These are phyloP conservation scores for Macaca fascicularis DNA, from an alignment of 2,113 vertebrate genomes.

Conservation along the genomic window T2T-MFA8v1.1 NC_088377.1:124473001-124473500, in stretches of 20 bases:
- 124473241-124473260: constrained; percentile 74
- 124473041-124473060: constrained; percentile 58
- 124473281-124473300: constrained; percentile 73
- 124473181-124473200: constrained; percentile 74
- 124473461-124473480: background rate
- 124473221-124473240: constrained; percentile 76
- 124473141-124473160: constrained; percentile 60
- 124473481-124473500: background rate
- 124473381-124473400: constrained; percentile 54
- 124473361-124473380: constrained; percentile 66
- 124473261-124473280: constrained; percentile 72
- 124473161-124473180: constrained; percentile 70
- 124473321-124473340: constrained; percentile 76
- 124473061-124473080: constrained; percentile 47
- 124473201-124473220: constrained; percentile 75
- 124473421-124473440: constrained; percentile 55
- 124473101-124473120: constrained; percentile 68
- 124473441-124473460: background rate
- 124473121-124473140: constrained; percentile 70
- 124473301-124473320: constrained; percentile 66
- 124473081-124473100: constrained; percentile 37
- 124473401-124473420: constrained; percentile 55
- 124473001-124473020: background rate
- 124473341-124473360: constrained; percentile 65
- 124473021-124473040: constrained; percentile 44